These are phyloP conservation scores for Caradrina clavipalpis DNA, from an alignment of 2,888 invertebrate genomes.

Conservation along the genomic window DNA sequence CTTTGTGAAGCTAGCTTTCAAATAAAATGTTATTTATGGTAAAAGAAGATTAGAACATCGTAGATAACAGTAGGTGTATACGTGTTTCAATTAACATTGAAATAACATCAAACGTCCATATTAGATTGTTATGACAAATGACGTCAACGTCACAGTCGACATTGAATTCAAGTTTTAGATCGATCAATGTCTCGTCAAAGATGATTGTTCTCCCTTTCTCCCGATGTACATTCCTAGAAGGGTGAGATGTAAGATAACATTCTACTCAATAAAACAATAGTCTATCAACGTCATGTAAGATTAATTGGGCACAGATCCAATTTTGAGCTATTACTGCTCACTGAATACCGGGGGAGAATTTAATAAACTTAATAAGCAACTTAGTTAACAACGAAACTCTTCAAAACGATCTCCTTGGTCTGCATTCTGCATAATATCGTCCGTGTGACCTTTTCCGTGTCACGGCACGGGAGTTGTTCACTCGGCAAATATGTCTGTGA, in stretches of 20 bases:
- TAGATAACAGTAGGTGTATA: not conserved
- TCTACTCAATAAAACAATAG: not conserved
- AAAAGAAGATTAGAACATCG: not conserved
- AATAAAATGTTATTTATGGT: not conserved
- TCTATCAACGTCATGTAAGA: not conserved
- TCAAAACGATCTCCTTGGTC: constrained; percentile 9
- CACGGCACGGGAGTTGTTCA: constrained; percentile 39
- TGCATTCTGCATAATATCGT: constrained; percentile 45
- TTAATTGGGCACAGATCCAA: constrained; percentile 26
- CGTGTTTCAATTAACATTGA: constrained; percentile 1
- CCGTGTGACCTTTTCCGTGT: constrained; percentile 47
- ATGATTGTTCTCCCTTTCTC: not conserved
- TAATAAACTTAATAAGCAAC: constrained; percentile 17
- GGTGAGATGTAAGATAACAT: not conserved
- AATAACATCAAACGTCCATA: not conserved
- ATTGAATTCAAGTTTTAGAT: constrained; percentile 4
- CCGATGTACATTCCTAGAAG: not conserved
- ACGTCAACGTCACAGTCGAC: constrained; percentile 6
- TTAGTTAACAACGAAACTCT: constrained; percentile 25
- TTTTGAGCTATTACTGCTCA: constrained; percentile 4
- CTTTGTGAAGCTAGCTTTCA: not conserved
- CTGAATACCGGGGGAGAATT: not conserved
- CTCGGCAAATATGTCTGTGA: constrained; percentile 52
- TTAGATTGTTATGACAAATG: constrained; percentile 9
- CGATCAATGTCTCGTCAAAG: constrained; percentile 9